Conservation (phyloP, 2,797 vertebrate genomes). For the Chanos chanos region DNA sequence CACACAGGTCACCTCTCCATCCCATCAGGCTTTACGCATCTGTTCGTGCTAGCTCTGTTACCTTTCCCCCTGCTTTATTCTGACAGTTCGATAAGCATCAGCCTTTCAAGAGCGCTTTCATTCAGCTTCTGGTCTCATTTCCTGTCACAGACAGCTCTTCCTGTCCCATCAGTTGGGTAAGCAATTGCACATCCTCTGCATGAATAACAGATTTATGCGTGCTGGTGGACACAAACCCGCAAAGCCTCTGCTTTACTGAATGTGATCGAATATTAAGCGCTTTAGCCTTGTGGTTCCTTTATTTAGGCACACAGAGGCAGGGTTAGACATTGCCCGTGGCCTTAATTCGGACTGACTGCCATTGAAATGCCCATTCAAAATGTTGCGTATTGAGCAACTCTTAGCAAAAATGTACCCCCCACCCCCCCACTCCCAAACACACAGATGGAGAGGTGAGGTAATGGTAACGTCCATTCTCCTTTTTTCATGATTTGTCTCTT, state of each 20-base stretch:
- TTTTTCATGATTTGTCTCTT: no score
- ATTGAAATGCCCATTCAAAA: no score
- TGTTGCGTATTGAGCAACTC: no score
- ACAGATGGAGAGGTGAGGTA: not conserved
- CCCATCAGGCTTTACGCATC: not conserved
- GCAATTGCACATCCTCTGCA: not conserved
- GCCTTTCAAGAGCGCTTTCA: not conserved
- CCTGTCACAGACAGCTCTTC: not conserved
- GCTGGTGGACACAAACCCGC: not conserved
- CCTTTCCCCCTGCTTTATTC: not conserved
- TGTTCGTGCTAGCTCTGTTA: not conserved
- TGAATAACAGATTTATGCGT: not conserved
- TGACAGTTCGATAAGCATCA: not conserved
- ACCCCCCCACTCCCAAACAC: no score
- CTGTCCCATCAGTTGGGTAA: not conserved
- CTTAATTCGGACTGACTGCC: no score
- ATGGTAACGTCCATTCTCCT: slow-evolving; percentile 1
- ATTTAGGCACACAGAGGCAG: not conserved
- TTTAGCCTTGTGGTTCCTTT: slow-evolving; percentile 1
- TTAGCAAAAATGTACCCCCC: no score
- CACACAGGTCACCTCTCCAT: not conserved
- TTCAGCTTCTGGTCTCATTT: not conserved
- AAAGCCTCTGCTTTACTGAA: not conserved
- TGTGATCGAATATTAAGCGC: not conserved
- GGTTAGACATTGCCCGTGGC: not conserved